Evolutionary conservation across 2,888 invertebrate genomes (phyloP).

Genomic region (Sesamia inferens): DNA sequence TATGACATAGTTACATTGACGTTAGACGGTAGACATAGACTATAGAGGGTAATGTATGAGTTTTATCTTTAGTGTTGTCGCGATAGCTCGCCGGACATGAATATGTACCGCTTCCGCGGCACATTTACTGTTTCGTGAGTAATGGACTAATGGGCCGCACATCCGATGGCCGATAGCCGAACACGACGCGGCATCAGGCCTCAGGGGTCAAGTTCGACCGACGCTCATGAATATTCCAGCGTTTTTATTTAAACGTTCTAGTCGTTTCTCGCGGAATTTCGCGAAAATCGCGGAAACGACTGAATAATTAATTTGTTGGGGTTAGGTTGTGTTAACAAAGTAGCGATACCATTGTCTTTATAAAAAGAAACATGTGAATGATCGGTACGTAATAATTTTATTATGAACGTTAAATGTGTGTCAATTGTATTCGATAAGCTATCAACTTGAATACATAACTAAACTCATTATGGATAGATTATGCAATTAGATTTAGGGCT

Average conservation of each 20-base stretch:
- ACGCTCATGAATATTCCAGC: conserved; percentile 41
- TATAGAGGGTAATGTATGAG: not conserved
- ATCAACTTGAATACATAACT: conserved; percentile 9
- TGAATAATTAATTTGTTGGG: conserved; percentile 14
- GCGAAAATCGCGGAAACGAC: too few relatives aligned
- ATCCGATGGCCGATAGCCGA: conserved; percentile 26
- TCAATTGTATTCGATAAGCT: conserved; percentile 23
- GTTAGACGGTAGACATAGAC: not conserved
- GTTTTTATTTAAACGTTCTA: conserved; percentile 25
- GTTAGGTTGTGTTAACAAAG: conserved; percentile 8
- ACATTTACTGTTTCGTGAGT: conserved; percentile 21
- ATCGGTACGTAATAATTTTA: conserved; percentile 3
- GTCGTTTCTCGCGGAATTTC: conserved; percentile 10
- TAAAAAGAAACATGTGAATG: conserved; percentile 12
- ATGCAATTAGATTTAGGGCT: conserved; percentile 3
- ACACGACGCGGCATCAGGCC: not conserved
- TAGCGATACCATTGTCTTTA: not conserved
- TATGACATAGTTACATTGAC: not conserved
- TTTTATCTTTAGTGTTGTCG: not conserved
- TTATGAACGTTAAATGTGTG: conserved; percentile 26
- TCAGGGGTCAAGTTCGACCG: conserved; percentile 54
- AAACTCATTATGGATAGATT: not conserved
- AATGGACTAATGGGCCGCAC: not conserved
- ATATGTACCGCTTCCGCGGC: conserved; percentile 43
- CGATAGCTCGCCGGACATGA: conserved; percentile 26